Conservation (phyloP, 30 jellyfish, hydroid and myxozoan genomes). For the Hydractinia echinata region DNA sequence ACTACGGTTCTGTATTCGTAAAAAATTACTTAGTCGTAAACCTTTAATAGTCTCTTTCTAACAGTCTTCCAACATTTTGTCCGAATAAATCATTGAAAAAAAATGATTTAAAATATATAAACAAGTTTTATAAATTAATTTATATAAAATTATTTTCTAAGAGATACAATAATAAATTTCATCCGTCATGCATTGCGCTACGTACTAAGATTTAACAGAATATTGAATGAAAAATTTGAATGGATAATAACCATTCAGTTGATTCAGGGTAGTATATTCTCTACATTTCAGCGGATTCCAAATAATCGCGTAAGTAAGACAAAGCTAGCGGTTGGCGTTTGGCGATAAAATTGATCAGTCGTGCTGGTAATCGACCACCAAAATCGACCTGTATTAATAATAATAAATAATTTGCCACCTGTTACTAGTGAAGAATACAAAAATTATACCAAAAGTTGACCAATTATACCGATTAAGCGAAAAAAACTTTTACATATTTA, state of each 20-base stretch:
- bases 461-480: not conserved
- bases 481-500: not conserved
- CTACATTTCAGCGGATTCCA: slow-evolving; percentile 63
- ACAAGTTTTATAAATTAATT: too few species aligned
- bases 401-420: not conserved
- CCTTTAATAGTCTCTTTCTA: too few species aligned
- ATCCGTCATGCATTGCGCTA: too few species aligned
- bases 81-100: too few species aligned
- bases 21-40: too few species aligned
- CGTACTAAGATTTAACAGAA: too few species aligned
- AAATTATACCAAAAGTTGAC: not conserved
- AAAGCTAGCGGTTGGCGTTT: slow-evolving; percentile 89
- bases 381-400: slow-evolving; percentile 52
- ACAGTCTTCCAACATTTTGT: too few species aligned
- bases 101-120: too few species aligned
- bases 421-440: not conserved
- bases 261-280: not conserved
- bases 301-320: slow-evolving; percentile 74
- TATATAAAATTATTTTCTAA: too few species aligned
- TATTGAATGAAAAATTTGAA: not conserved
- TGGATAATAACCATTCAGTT: not conserved
- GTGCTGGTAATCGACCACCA: slow-evolving; percentile 90
- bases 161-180: too few species aligned
- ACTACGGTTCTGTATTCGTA: too few species aligned
- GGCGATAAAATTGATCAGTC: slow-evolving; percentile 79